phyloP scores from a whole-genome alignment of 2,113 vertebrate species.

The zebrafish (Danio rerio) region DNA sequence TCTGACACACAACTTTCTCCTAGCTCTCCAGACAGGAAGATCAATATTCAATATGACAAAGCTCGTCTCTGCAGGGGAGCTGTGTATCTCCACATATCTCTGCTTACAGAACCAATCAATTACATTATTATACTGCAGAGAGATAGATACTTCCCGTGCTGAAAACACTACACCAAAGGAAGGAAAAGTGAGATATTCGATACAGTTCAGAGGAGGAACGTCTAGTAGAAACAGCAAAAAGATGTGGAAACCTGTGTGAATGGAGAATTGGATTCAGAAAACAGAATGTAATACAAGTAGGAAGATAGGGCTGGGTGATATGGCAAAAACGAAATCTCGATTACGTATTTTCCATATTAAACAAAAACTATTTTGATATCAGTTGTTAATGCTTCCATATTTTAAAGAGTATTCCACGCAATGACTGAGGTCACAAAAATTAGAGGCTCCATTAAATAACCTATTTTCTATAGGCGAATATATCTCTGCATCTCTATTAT shows the following conservation, averaged over 20 bases:
- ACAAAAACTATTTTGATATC: too few species aligned
- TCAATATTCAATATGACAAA: conserved; percentile 57
- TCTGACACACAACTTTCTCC: conserved; percentile 34
- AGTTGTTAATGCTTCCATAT: too few species aligned
- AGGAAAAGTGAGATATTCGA: not conserved
- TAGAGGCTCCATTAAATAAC: too few species aligned
- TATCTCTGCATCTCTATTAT: too few species aligned
- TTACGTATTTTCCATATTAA: too few species aligned
- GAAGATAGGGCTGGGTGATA: too few species aligned
- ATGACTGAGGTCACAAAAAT: too few species aligned
- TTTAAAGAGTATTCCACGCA: too few species aligned
- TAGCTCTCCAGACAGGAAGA: conserved; percentile 23
- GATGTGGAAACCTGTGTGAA: not conserved
- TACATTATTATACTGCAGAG: conserved; percentile 51
- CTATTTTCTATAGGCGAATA: too few species aligned
- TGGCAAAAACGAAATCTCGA: too few species aligned
- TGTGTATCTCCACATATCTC: conserved; percentile 39
- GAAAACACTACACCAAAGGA: not conserved
- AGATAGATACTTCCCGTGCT: not conserved
- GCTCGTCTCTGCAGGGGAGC: conserved; percentile 55
- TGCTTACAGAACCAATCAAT: conserved; percentile 56
- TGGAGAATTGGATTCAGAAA: not conserved
- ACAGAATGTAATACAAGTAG: too few species aligned
- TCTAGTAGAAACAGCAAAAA: not conserved
- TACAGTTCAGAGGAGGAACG: not conserved